Base-by-base conservation (phyloP, 2,113 vertebrate genomes). In the Platanista minor region DNA sequence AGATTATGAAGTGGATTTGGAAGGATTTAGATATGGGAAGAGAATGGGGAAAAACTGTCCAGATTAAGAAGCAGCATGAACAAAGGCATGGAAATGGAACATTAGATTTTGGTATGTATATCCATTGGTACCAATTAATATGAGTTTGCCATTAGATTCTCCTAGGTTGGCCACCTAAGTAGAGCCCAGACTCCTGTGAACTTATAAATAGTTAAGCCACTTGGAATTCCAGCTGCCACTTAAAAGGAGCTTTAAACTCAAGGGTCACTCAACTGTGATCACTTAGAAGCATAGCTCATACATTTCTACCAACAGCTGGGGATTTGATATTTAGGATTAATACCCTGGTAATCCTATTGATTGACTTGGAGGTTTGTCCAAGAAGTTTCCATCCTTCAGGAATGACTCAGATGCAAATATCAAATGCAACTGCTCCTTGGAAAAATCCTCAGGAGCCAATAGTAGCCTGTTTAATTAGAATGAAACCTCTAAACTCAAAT, bases 301-400 rank as follows among this genome's bases (percentile, higher is more conserved):
- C n/a, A 46, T n/a, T 94, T 74, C 90, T 95, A 74, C 86, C 80
- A 94, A 97, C 93, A 97, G 94, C 94, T 97, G 89, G 52, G 74
- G 74, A 93, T 90, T 93, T 95, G 80, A 57, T 90, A 78, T 91
- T 91, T 71, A 31, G 74, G 39, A 66, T 95, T 80, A 97, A 74
- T 91, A 87, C 18, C 67, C 41, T 66, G 4, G 33, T 95, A 94
- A 97, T 97, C 83, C 78, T 93, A 91, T 87, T 84, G 78, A 96
- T 61, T 97, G 93, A 87, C 83, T 87, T 71, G 67, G 80, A 89
- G 25, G 12, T 87, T 95, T 95, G 52, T 94, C 57, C 49, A 93
- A 87, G 78, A 62, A 36, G 31, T 71, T 92, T 87, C 57, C 25
- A 89, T 83, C 89, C 62, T 93, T 83, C 23, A 61, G 13, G 21